Evolutionary conservation across 2,113 vertebrate genomes (phyloP).

Genomic region (Vidua macroura): DNA sequence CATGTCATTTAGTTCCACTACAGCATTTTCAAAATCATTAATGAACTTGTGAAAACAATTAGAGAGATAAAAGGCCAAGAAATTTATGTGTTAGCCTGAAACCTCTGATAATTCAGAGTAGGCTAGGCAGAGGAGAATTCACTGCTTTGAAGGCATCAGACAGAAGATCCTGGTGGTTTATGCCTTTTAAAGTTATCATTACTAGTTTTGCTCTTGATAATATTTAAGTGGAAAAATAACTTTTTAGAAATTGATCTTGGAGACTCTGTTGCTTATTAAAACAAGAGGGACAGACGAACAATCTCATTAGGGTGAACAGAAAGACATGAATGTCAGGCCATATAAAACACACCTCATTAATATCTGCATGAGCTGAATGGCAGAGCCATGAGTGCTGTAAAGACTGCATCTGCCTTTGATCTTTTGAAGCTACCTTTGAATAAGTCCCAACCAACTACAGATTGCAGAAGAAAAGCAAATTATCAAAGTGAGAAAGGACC

Average conservation of each 20-base stretch:
- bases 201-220: slow-evolving; percentile 1
- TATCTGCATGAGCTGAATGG: not conserved
- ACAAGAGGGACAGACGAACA: slow-evolving; percentile 4
- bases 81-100: slow-evolving; percentile 19
- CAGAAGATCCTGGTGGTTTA: not conserved
- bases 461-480: slow-evolving; percentile 16
- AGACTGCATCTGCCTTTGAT: slow-evolving; percentile 31
- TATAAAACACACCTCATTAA: slow-evolving; percentile 30
- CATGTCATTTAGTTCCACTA: slow-evolving; percentile 46
- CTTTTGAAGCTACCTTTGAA: slow-evolving; percentile 28
- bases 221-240: not conserved
- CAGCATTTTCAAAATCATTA: slow-evolving; percentile 61
- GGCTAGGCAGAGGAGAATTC: not conserved
- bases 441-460: not conserved
- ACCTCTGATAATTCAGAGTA: not conserved
- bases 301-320: not conserved
- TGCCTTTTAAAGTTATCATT: slow-evolving; percentile 1
- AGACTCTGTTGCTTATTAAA: not conserved
- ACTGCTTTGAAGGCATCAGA: slow-evolving; percentile 27
- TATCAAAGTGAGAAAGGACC: not conserved
- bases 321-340: not conserved
- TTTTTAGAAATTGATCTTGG: not conserved
- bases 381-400: not conserved
- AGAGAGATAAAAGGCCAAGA: slow-evolving; percentile 59
- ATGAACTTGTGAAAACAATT: slow-evolving; percentile 66